phyloP scores from a whole-genome alignment of 2,888 invertebrate species.

The Lapara coniferarum region DNA sequence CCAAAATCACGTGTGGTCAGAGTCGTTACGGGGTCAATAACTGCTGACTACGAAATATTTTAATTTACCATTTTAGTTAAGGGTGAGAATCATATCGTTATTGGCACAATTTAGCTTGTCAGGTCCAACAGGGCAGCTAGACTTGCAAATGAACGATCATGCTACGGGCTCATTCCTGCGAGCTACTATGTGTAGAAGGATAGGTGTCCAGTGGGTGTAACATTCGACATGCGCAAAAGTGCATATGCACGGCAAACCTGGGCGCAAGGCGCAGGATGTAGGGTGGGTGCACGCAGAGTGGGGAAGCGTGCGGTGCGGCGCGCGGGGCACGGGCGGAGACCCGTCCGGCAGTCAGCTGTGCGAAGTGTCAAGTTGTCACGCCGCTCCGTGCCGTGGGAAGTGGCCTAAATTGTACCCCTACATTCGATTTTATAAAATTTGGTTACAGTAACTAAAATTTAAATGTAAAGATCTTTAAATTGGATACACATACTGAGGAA shows the following conservation, averaged over 20 bases:
- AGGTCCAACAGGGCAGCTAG: background rate
- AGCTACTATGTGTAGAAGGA: conserved; percentile 24
- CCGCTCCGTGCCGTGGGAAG: conserved; percentile 68
- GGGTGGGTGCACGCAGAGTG: conserved; percentile 48
- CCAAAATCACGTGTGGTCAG: conserved; percentile 78
- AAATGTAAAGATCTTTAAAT: background rate
- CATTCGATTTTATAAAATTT: conserved; percentile 10
- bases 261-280: conserved; percentile 61
- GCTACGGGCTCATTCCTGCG: no score
- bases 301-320: conserved; percentile 47
- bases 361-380: conserved; percentile 71
- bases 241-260: conserved; percentile 58
- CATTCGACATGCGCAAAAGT: conserved; percentile 41
- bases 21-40: conserved; percentile 81
- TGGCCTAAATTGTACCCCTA: conserved; percentile 70
- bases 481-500: background rate
- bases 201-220: conserved; percentile 36
- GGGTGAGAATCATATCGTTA: background rate
- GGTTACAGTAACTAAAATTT: conserved; percentile 17
- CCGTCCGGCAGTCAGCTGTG: conserved; percentile 80
- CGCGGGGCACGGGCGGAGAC: conserved; percentile 58
- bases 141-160: background rate
- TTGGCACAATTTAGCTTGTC: background rate
- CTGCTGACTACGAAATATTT: conserved; percentile 64
- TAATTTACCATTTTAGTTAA: conserved; percentile 24